phyloP scores from a whole-genome alignment of 2,113 vertebrate genomes.

The Machaerirhynchus nigripectus region DNA sequence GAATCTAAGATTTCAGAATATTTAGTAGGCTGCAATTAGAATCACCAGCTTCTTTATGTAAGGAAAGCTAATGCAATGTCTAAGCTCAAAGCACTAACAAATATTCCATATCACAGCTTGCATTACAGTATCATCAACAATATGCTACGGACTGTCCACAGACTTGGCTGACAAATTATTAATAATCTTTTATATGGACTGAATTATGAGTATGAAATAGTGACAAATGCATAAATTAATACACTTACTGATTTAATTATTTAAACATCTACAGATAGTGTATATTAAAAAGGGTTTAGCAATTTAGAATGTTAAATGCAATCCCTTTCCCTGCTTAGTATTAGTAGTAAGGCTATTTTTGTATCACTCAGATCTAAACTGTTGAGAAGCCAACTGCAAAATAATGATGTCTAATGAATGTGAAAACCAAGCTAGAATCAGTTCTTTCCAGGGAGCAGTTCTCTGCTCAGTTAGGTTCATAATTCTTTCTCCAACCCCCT shows the following conservation, averaged over 20 bases:
- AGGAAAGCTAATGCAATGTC: background rate
- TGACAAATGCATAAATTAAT: background rate
- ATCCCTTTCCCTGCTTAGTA: background rate
- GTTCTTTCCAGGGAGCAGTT: background rate
- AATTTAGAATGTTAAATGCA: background rate
- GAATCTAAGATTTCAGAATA: conserved; percentile 57
- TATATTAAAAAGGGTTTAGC: background rate
- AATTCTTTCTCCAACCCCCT: background rate
- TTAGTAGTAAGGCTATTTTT: background rate
- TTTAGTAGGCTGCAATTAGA: background rate
- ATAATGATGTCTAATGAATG: background rate
- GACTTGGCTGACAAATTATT: background rate
- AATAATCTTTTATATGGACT: background rate
- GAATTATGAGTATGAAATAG: background rate
- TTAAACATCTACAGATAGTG: background rate
- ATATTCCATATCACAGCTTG: background rate
- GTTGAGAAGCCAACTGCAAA: background rate
- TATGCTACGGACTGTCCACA: background rate
- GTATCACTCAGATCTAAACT: background rate
- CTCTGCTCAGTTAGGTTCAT: background rate
- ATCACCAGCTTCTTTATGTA: background rate
- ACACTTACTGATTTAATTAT: background rate
- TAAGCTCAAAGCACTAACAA: background rate
- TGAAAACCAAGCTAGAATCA: background rate
- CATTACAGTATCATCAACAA: conserved; percentile 2